These are phyloP conservation scores for Acrossocheilus wenchowensis DNA, from an alignment of 2,797 vertebrate genomes.

Conservation along the genomic window DNA sequence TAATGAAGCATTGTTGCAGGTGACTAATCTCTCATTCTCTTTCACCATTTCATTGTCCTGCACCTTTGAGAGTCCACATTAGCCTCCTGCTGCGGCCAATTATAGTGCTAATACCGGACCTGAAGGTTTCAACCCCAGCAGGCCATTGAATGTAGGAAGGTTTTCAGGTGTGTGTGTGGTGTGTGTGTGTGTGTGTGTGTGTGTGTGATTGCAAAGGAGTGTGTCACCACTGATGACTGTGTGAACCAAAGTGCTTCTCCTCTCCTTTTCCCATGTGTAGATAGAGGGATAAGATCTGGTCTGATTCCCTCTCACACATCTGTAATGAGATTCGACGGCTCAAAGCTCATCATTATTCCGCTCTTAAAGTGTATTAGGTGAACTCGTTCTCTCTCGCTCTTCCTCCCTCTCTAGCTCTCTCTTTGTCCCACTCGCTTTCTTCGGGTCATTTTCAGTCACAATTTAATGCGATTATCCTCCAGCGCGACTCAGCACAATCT, in stretches of 20 bases:
- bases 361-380: slow-evolving; percentile 54
- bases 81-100: slow-evolving; percentile 49
- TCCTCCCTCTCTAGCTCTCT: slow-evolving; percentile 12
- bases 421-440: slow-evolving; percentile 30
- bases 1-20: slow-evolving; percentile 15
- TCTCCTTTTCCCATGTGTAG: slow-evolving; percentile 38
- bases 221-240: slow-evolving; percentile 20
- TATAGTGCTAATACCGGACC: slow-evolving; percentile 41
- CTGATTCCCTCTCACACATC: slow-evolving; percentile 41
- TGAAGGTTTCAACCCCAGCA: slow-evolving; percentile 24
- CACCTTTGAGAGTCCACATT: slow-evolving; percentile 29
- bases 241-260: slow-evolving; percentile 32
- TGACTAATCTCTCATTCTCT: slow-evolving; percentile 37
- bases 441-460: slow-evolving; percentile 52
- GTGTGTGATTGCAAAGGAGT: slow-evolving; percentile 9
- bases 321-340: slow-evolving; percentile 42
- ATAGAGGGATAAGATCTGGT: slow-evolving; percentile 44
- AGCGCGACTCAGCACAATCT: slow-evolving; percentile 40
- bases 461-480: slow-evolving; percentile 52
- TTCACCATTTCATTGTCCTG: neutral
- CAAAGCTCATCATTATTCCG: slow-evolving; percentile 58
- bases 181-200: slow-evolving; percentile 27
- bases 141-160: neutral
- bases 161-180: slow-evolving; percentile 31
- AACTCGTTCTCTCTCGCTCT: slow-evolving; percentile 42